Conservation (phyloP, 2,113 vertebrate species). For the Eubucco bourcierii region DNA sequence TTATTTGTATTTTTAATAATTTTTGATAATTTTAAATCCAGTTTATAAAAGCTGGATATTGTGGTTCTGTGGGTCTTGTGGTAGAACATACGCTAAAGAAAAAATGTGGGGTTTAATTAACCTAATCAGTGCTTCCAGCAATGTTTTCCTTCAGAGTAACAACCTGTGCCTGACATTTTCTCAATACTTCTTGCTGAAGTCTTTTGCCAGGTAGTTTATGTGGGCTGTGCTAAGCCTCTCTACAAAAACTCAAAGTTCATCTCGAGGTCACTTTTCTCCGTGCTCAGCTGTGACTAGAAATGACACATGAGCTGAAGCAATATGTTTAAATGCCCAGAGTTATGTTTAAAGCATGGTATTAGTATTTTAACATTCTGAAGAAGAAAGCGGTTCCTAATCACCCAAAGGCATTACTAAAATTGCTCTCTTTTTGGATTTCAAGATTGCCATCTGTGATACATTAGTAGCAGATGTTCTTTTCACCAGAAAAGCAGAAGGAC, state of each 20-base stretch:
- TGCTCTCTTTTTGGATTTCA: conserved; percentile 42
- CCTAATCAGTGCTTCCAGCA: neutral
- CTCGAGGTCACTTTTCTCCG: neutral
- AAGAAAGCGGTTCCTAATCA: conserved; percentile 49
- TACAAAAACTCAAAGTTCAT: neutral
- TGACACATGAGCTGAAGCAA: neutral
- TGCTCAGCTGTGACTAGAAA: neutral
- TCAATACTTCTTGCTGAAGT: neutral
- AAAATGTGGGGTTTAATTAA: conserved; percentile 3
- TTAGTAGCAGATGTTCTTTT: conserved; percentile 66
- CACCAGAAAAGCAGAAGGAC: conserved; percentile 38
- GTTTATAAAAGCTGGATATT: too few species aligned
- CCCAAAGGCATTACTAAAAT: conserved; percentile 53
- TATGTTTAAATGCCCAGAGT: neutral
- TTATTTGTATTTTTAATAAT: too few species aligned
- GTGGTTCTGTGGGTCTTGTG: neutral
- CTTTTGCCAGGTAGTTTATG: neutral
- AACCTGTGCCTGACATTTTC: neutral
- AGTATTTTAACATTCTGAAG: conserved; percentile 54
- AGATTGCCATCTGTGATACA: conserved; percentile 58
- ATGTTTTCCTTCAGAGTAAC: neutral
- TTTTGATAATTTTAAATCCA: too few species aligned
- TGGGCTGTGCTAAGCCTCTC: neutral
- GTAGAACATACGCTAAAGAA: neutral
- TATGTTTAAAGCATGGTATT: conserved; percentile 34